Base-by-base conservation (phyloP, 2,888 invertebrate genomes). In the Aplocera efformata region DNA sequence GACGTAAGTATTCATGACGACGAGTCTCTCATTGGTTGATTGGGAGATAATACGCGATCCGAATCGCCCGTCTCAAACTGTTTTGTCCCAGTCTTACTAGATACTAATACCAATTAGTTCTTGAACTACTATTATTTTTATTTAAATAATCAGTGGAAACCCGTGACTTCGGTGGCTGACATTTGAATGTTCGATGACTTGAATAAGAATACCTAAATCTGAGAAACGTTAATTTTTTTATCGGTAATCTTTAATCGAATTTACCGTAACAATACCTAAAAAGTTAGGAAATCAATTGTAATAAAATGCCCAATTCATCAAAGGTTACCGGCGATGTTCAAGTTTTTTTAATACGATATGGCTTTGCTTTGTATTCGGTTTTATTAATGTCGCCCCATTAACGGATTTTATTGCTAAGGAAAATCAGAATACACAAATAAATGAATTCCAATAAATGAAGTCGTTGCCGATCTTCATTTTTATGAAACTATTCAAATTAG, bases 361-460 rank as follows among this genome's bases (percentile, higher is more conserved):
- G 57, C 63, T 60, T 64, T 61, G 54, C 63, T 75, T 78, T 79
- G 40, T 70, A 65, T 72, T 59, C 50, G 2, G 55, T 70, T 78
- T 80, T 79, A 79, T 81, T 76, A 76, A 78, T 74, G 74, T 73
- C 63, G 70, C 66, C 75, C 78, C 80, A 81, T 84, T 82, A 81
- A 70, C 70, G 67, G 66, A 63, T 60, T 82, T 81, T 82, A 84
- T 78, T 64, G 70, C 67, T 63, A 46, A 46, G 53, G 55, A 56
- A 63, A 72, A 77, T 70, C 67, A 53, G 72, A 64, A 59, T 68
- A 71, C 74, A 79, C 79, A 79, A 79, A 82, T 82, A 78, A 73
- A 70, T 72, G 58, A 17, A 17, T 56, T 59, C 58, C 58, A 72
- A 72, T 72, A 71, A 67, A 79, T 71, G 67, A 63, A 72, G 64